Evolutionary conservation across 2,113 vertebrate species (phyloP).

Genomic region (Sinocyclocheilus grahami): DNA sequence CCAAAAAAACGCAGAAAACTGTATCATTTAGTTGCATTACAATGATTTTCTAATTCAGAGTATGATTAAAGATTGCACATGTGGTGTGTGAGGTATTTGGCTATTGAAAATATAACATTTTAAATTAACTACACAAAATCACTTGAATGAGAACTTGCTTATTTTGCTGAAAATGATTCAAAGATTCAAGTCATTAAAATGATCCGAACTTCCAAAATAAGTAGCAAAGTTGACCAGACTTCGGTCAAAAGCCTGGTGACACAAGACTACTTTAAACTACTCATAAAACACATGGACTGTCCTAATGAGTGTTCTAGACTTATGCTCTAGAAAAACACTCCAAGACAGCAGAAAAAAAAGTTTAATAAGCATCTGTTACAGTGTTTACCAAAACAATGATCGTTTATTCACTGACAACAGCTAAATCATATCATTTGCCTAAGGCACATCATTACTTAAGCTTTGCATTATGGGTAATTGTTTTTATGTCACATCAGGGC

Average conservation of each 20-base stretch:
- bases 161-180: neutral
- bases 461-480: slow-evolving; percentile 20
- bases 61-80: neutral
- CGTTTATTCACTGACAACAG: neutral
- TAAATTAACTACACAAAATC: neutral
- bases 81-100: neutral
- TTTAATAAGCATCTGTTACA: slow-evolving; percentile 1
- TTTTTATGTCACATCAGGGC: slow-evolving; percentile 18
- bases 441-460: slow-evolving; percentile 12
- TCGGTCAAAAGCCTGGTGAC: neutral
- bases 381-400: neutral
- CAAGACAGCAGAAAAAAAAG: neutral
- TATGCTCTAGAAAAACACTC: neutral
- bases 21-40: neutral
- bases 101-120: neutral
- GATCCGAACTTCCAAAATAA: neutral
- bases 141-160: neutral
- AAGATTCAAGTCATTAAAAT: neutral
- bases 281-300: neutral
- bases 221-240: neutral
- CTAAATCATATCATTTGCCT: neutral
- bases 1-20: neutral
- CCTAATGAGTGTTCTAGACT: neutral
- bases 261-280: neutral
- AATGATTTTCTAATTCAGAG: neutral